Evolutionary conservation across 2,888 invertebrate genomes (phyloP).

Genomic region (Psococerastis gibbosa): DNA sequence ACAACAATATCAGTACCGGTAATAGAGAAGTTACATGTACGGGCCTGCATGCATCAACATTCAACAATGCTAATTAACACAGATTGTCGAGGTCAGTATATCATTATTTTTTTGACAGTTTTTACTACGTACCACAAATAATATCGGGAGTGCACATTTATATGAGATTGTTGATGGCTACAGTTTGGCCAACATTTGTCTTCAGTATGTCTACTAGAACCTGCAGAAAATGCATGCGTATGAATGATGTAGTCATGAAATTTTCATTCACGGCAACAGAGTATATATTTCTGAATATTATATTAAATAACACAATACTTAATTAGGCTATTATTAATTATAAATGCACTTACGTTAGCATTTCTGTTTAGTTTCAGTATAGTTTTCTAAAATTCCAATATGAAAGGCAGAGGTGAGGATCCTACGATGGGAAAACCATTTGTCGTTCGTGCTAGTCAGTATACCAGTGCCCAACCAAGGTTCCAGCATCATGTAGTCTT

Average conservation of each 20-base stretch:
- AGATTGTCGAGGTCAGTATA: too few relatives aligned
- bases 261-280: too few relatives aligned
- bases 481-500: not conserved
- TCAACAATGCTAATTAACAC: not conserved
- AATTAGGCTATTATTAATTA: too few relatives aligned
- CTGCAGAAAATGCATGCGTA: too few relatives aligned
- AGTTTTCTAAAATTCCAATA: not conserved
- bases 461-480: not conserved
- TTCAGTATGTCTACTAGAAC: too few relatives aligned
- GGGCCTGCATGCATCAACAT: not conserved
- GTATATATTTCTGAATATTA: too few relatives aligned
- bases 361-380: not conserved
- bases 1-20: too few relatives aligned
- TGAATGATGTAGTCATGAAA: too few relatives aligned
- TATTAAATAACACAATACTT: too few relatives aligned
- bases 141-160: not conserved
- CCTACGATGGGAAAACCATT: not conserved
- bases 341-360: too few relatives aligned
- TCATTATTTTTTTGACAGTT: too few relatives aligned
- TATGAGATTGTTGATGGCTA: not conserved
- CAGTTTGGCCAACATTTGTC: not conserved
- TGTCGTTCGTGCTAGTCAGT: not conserved
- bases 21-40: not conserved
- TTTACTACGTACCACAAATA: constrained; percentile 2
- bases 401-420: too few relatives aligned